These are phyloP conservation scores for Sitta carolinensis DNA, from an alignment of 2,797 vertebrate species.

Conservation along the genomic window DNA sequence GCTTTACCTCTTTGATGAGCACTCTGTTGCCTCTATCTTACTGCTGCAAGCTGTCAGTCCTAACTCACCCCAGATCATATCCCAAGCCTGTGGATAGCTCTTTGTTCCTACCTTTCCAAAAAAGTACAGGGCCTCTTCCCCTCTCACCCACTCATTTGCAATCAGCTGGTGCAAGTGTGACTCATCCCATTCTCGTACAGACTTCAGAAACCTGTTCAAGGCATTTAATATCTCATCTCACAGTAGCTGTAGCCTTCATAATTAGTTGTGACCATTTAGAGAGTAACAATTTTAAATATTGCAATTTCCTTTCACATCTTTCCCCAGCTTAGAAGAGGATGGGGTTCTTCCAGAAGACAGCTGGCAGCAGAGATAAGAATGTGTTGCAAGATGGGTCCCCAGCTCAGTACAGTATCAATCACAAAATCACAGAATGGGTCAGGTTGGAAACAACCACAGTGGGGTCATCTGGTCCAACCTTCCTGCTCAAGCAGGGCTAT, in stretches of 20 bases:
- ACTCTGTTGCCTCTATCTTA: neutral
- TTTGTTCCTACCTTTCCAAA: neutral
- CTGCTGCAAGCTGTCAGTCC: neutral
- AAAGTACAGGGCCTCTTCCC: neutral
- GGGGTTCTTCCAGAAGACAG: neutral
- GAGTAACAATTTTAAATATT: neutral
- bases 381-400: neutral
- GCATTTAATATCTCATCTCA: constrained; percentile 21
- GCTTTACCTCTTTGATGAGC: neutral
- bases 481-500: neutral
- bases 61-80: neutral
- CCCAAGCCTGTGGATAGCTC: neutral
- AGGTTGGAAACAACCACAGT: neutral
- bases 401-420: neutral
- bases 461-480: neutral
- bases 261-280: neutral
- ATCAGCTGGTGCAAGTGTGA: constrained; percentile 49
- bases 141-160: constrained; percentile 32
- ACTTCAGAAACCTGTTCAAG: constrained; percentile 23
- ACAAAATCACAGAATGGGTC: neutral
- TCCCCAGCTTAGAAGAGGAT: neutral
- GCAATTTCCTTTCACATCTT: neutral
- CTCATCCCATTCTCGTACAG: constrained; percentile 20
- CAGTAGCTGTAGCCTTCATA: neutral
- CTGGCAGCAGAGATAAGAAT: neutral